These are phyloP conservation scores for Ciconia boyciana DNA, from an alignment of 2,113 vertebrate species.

Conservation along the genomic window DNA sequence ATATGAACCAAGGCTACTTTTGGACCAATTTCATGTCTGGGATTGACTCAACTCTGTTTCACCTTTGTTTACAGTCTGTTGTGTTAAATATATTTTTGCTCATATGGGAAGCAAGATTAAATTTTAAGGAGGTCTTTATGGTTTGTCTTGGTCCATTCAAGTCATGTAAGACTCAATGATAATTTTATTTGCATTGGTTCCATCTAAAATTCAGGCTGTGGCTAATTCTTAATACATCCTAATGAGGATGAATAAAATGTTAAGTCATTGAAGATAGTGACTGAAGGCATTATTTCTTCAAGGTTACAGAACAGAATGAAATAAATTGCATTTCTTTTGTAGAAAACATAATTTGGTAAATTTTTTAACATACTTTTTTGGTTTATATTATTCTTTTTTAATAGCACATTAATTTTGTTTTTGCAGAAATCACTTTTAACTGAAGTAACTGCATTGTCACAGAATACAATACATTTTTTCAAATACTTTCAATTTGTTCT, in stretches of 20 bases:
- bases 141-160: background rate
- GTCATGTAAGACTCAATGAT: background rate
- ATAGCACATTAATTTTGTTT: constrained; percentile 45
- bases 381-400: constrained; percentile 56
- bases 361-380: constrained; percentile 37
- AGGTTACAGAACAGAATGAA: background rate
- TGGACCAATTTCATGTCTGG: background rate
- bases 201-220: background rate
- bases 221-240: background rate
- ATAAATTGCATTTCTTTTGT: constrained; percentile 31
- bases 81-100: background rate
- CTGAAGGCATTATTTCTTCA: background rate
- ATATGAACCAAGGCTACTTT: background rate
- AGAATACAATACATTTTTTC: constrained; percentile 31
- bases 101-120: background rate
- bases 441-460: constrained; percentile 56
- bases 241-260: background rate
- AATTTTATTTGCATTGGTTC: background rate
- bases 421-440: constrained; percentile 50
- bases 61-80: background rate
- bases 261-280: background rate
- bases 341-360: background rate
- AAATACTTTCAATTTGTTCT: constrained; percentile 66
- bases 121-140: background rate
- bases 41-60: background rate